Base-by-base conservation (phyloP, 2,113 vertebrate species). In the Acanthochromis polyacanthus region DNA sequence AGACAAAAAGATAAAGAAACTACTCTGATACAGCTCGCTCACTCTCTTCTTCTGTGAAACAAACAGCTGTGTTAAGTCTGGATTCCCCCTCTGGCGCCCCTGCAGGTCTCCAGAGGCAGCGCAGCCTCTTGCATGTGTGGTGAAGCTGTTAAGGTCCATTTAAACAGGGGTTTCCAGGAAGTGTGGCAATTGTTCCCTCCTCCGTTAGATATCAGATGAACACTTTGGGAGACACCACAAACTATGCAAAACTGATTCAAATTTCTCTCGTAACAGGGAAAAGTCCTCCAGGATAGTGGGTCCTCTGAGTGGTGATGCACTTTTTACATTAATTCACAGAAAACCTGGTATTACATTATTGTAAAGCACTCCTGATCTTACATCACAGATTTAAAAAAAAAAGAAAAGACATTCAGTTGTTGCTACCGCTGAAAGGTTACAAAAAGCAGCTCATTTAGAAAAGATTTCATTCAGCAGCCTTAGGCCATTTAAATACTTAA, bases 11-110 rank as follows among this genome's bases (percentile, higher is more conserved):
- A 59, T n/a, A 64, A 78, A 77, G 30, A 63, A 59, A 48, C 79
- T 80, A 87, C 52, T 81, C 56, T 67, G 78, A 75, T 78, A 82
- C 91, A 86, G 76, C 72, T 67, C 70, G 80, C 71, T 52, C 19
- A 1, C 30, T 71, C 28, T 73, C 72, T 60, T 72, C 69, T 73
- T 58, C 48, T 82, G 79, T 75, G 56, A 71, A 75, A 83, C 71
- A 53, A 55, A 80, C 71, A 69, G 65, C 67, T 59, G 75, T 70
- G 56, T 32, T 36, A 20, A 52, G 59, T 74, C 75, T 74, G 51
- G 48, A 45, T 19, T 20, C 3, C 53, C 45, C 46, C 48, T 52
- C 19, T 12, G 8, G 15, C 58, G 59, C 68, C 70, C 59, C 45
- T 51, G 30, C 16, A 9, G 55, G 50, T 32, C 32, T 75, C 60